Evolutionary conservation across 2,888 invertebrate species (phyloP).

Genomic region (Lithosia quadra): DNA sequence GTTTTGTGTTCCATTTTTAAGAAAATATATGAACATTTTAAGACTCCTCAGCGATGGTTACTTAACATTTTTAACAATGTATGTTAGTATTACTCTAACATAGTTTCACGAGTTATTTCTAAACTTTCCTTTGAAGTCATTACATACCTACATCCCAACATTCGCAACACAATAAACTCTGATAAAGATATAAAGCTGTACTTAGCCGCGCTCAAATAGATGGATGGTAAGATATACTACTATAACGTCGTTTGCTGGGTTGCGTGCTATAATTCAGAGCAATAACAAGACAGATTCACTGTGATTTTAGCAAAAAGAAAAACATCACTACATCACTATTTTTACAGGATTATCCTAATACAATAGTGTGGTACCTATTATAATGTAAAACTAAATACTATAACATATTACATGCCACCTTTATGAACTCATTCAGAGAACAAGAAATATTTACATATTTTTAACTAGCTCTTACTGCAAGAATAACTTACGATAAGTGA

Average conservation of each 20-base stretch:
- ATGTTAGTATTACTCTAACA: no score
- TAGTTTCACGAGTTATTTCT: background rate
- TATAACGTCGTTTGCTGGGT: background rate
- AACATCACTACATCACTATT: no score
- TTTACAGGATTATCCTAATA: no score
- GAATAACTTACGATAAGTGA: no score
- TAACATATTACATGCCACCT: no score
- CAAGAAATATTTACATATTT: no score
- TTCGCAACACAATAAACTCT: constrained; percentile 1
- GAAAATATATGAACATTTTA: background rate
- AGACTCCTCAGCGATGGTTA: background rate
- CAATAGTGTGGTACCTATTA: no score
- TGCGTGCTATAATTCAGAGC: background rate
- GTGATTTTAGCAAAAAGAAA: background rate
- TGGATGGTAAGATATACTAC: background rate
- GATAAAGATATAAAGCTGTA: constrained; percentile 4
- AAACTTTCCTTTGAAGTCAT: background rate
- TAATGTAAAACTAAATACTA: no score
- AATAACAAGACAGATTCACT: background rate
- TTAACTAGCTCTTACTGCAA: no score
- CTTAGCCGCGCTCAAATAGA: background rate
- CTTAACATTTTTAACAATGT: no score
- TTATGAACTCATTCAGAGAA: no score
- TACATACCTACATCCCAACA: background rate
- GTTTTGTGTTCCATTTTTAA: no score